Percentiles rank a stretch among this genome's conserved stretches.
phyloP scores from a whole-genome alignment of 30 jellyfish, hydroid and myxozoan genomes.

The Pseudorhiza aurosa region DNA sequence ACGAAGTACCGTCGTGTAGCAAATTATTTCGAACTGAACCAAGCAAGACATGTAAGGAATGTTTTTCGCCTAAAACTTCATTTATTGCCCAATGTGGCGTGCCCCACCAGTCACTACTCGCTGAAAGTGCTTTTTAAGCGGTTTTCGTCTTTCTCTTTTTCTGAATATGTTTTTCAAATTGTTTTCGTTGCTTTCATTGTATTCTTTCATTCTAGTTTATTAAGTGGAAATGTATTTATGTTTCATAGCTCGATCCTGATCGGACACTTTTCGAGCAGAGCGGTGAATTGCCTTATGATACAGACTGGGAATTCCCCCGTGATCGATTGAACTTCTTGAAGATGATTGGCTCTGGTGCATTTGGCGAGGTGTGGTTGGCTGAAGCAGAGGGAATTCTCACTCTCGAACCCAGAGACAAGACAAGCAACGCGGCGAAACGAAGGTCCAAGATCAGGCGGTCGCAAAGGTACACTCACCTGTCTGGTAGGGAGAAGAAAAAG shows the following conservation, averaged over 20 bases:
- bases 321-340: constrained; percentile 69
- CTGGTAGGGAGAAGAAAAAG: constrained; percentile 18
- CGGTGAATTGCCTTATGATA: constrained; percentile 91
- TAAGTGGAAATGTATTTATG: too few species aligned
- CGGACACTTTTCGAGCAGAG: constrained; percentile 93
- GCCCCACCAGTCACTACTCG: too few species aligned
- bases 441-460: constrained; percentile 47
- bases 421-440: constrained; percentile 44
- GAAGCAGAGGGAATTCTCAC: constrained; percentile 91
- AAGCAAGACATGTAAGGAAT: too few species aligned
- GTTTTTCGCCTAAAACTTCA: too few species aligned
- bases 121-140: too few species aligned
- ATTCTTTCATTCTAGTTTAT: too few species aligned
- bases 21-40: too few species aligned
- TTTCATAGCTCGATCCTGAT: constrained; percentile 87
- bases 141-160: too few species aligned
- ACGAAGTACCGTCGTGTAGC: too few species aligned
- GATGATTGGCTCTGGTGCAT: constrained; percentile 95
- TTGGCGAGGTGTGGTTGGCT: constrained; percentile 97
- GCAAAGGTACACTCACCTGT: constrained; percentile 36
- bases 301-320: constrained; percentile 98
- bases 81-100: too few species aligned
- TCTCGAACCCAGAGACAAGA: constrained; percentile 60
- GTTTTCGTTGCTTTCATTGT: too few species aligned
- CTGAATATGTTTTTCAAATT: too few species aligned